Percentiles rank a stretch among this genome's conserved stretches.
Conservation (phyloP, 30 jellyfish, hydroid and myxozoan genomes). For the Pelagia noctiluca region DNA sequence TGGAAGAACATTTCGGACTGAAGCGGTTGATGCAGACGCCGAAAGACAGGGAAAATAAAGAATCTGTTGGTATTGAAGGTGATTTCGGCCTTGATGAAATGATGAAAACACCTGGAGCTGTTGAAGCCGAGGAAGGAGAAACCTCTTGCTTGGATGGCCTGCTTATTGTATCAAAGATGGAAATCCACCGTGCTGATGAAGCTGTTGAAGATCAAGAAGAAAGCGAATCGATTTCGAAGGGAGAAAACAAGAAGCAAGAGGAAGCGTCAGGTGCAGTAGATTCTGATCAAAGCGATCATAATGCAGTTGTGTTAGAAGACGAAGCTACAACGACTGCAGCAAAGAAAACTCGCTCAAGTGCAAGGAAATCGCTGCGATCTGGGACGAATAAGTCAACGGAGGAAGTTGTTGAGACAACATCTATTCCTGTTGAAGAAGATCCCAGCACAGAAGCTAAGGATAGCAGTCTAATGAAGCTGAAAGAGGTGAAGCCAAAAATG, state of each 20-base stretch:
- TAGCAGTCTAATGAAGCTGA: not conserved
- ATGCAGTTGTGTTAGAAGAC: not conserved
- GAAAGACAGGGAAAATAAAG: not conserved
- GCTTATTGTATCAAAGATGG: not conserved
- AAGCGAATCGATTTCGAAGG: not conserved
- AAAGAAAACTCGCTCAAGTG: not conserved
- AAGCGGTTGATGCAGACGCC: constrained; percentile 28
- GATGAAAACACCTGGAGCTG: constrained; percentile 1
- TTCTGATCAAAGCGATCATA: not conserved
- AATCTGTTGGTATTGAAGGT: not conserved
- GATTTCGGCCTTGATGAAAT: not conserved
- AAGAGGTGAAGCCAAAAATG: not conserved
- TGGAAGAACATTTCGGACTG: constrained; percentile 3
- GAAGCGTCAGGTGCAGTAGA: not conserved
- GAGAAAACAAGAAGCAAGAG: not conserved
- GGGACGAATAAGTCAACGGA: not conserved
- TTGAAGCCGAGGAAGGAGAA: not conserved
- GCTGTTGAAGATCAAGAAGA: not conserved
- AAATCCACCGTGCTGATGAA: not conserved
- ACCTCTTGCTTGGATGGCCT: not conserved
- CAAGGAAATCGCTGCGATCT: not conserved
- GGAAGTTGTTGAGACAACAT: not conserved
- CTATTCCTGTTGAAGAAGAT: not conserved
- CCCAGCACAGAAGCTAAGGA: not conserved
- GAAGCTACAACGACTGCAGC: not conserved